Evolutionary conservation across 2,113 vertebrate genomes (phyloP), one percentile per base, ranked within the genome.

Genomic region (Pterocles orientalis): DNA sequence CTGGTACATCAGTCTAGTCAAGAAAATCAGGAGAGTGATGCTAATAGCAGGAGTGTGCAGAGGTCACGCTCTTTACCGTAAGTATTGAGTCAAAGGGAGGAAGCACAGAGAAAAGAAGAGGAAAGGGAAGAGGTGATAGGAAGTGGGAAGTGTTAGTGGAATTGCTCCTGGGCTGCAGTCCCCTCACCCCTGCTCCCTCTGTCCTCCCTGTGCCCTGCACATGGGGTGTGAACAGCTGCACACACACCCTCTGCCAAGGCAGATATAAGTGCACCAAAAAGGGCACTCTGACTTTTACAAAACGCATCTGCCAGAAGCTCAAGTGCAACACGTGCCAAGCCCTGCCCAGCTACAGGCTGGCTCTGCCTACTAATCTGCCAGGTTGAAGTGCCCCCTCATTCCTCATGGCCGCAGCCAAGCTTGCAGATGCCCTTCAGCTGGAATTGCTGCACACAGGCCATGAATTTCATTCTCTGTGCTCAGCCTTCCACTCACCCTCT

Each of bases 211-310:
- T 43, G 54, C 54, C 79, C 79, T 45, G 83, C 88, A 82, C 45
- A 65, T 0, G 23, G 88, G 83, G 57, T 58, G 45, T 26, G 91
- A 94, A 92, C 96, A 97, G 95, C 95, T 96, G 94, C 92, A 87
- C 18, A 48, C 0, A 3, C 62, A 69, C 86, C 39, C 70, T 72
- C 69, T 79, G 92, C 87, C 86, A 95, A 93, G 79, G 84, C 86
- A 92, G 92, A 87, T 36, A 36, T 5, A 64, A 87, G 75, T 17
- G 45, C 91, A 96, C 85, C 82, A 90, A 65, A 89, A 96, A 92
- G 83, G 68, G 61, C 88, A 64, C 79, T 88, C 79, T 94, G 88
- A 94, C 89, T 94, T 82, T 68, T 86, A 79, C 64, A 96, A 90
- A 95, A 91, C 14, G 25, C 82, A 90, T 91, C 90, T 92, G 95